Conservation (phyloP, 2,797 vertebrate genomes). For the Heteromormyrus szaboi region DNA sequence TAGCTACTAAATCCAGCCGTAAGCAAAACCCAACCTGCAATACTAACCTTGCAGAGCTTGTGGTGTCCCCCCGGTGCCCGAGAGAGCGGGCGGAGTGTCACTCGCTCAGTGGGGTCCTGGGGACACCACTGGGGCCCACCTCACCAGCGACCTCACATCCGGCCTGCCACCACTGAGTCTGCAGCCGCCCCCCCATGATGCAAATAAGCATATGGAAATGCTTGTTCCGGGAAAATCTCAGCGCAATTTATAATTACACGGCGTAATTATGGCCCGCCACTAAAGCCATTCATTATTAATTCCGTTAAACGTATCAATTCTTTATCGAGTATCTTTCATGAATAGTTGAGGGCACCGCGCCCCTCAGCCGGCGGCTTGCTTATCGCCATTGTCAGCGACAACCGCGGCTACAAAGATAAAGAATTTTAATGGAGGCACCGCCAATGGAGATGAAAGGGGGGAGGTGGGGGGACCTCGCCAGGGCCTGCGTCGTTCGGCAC, state of each 20-base stretch:
- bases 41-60: neutral
- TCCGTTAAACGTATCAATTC: neutral
- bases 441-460: slow-evolving; percentile 64
- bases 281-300: slow-evolving; percentile 15
- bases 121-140: neutral
- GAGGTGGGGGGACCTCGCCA: slow-evolving; percentile 56
- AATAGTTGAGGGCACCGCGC: neutral
- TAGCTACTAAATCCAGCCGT: neutral
- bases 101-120: neutral
- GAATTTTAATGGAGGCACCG: slow-evolving; percentile 65
- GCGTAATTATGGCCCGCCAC: neutral
- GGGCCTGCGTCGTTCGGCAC: slow-evolving; percentile 60
- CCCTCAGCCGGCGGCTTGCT: neutral
- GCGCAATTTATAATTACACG: neutral
- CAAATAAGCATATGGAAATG: neutral
- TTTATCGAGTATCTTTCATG: neutral
- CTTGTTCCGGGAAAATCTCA: neutral
- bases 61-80: neutral
- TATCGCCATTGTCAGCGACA: slow-evolving; percentile 58
- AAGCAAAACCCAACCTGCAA: neutral
- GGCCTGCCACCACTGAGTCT: neutral
- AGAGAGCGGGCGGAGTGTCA: neutral
- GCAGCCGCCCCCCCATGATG: neutral
- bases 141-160: neutral
- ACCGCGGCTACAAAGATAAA: slow-evolving; percentile 69